Base-by-base conservation (phyloP, 1,140 invertebrate species). In the Oncopeltus fasciatus region DNA sequence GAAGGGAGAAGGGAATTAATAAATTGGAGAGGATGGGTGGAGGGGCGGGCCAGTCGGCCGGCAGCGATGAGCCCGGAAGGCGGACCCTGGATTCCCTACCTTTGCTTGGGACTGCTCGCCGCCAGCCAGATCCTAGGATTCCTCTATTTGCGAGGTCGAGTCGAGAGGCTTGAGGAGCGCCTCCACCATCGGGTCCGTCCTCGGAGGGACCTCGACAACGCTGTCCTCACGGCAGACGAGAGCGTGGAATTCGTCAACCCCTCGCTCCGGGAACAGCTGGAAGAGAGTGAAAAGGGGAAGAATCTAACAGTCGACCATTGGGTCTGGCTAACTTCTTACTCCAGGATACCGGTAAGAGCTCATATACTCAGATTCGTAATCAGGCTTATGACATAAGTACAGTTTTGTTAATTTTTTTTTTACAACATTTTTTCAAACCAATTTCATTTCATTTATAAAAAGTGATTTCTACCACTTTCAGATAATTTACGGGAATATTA, bases 311-410 rank as follows among this genome's bases (percentile, higher is more conserved):
- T 31, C 27, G 66, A 85, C 67, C 80, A 81, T 29, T 86, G 85
- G 84, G 81, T 88, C 62, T 88, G 85, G 81, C 70, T 89, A 49
- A 87, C 86, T 21, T 84, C 84, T 65, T 86, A 87, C 67, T 87
- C 85, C 16, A 78, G 85, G 63, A 84, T 88, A 64, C 84, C 86
- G 46, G 84, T 86, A 74, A 79, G 78, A 74, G 59, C 8, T 16
- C n/a, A n/a, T n/a, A n/a, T n/a, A n/a, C n/a, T n/a, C n/a, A n/a
- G n/a, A n/a, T n/a, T n/a, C n/a, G n/a, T n/a, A n/a, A n/a, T n/a
- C n/a, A n/a, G n/a, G n/a, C n/a, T n/a, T n/a, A n/a, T n/a, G n/a
- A n/a, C n/a, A n/a, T n/a, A n/a, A n/a, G n/a, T n/a, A n/a, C n/a
- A n/a, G n/a, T n/a, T n/a, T n/a, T n/a, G n/a, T n/a, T n/a, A n/a